Conservation (phyloP, 2,797 vertebrate species). For the Lepus townsendii region DNA sequence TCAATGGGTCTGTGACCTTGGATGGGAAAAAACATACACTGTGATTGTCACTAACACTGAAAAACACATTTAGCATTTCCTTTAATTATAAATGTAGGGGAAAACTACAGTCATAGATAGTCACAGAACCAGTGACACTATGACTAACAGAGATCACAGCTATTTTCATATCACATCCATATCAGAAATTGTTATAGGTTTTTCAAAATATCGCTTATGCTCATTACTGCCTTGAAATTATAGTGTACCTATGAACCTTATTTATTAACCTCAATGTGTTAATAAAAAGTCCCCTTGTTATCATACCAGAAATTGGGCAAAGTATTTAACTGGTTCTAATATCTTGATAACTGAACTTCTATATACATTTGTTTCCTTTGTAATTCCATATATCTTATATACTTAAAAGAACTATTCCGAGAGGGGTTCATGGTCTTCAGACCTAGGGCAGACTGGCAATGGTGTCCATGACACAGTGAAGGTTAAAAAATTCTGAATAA, state of each 20-base stretch:
- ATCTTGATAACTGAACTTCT: constrained; percentile 65
- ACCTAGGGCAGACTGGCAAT: constrained; percentile 5
- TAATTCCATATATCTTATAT: constrained; percentile 28
- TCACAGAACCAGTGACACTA: neutral
- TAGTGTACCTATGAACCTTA: neutral
- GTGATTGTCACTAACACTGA: constrained; percentile 45
- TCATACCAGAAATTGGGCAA: constrained; percentile 20
- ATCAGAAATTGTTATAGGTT: neutral
- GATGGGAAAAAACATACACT: neutral
- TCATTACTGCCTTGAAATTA: constrained; percentile 44
- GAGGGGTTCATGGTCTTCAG: neutral
- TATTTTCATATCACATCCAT: constrained; percentile 18
- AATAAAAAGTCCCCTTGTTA: constrained; percentile 31
- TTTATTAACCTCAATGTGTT: neutral
- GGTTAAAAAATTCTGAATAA: neutral
- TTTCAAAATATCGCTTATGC: constrained; percentile 41
- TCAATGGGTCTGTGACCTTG: neutral
- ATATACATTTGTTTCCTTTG: constrained; percentile 55
- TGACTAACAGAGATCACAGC: constrained; percentile 41
- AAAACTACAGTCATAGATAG: neutral
- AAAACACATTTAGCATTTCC: constrained; percentile 7
- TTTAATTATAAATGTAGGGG: constrained; percentile 40
- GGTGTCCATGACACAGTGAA: neutral
- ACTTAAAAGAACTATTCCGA: constrained; percentile 20
- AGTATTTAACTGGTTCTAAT: constrained; percentile 59